Evolutionary conservation across 2,113 vertebrate genomes (phyloP), one percentile per base, ranked within the genome.

Genomic region (Athene noctua): DNA sequence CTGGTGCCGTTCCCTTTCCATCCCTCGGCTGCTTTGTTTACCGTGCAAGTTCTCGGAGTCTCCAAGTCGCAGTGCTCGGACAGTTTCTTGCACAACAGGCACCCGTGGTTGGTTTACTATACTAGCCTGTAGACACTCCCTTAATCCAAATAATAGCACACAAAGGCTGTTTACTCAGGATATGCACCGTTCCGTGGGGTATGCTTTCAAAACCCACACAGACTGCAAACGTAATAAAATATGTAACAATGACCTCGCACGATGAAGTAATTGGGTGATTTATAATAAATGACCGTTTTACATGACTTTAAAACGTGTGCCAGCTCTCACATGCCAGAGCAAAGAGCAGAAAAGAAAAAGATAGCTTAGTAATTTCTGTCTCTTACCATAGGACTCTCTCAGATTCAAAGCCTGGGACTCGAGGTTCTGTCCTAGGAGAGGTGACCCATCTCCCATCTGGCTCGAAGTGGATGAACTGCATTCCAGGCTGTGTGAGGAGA

Each of bases 31-130:
- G 44, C 49, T 13, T 7, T 22, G 32, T 49, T 80, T 23, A 2
- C 82, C 10, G 57, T 1, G 44, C 17, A 9, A 20, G 83, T 18
- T 80, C 92, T 26, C 40, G 0, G 4, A 38, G 82, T 6, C 66
- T 30, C 2, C 40, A 6, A 4, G n/a, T 14, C 6, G 1, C 65
- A 17, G 2, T 11, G 82, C 61, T 57, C 8, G 0, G 25, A 20
- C 22, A 17, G 66, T 15, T 49, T 51, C 77, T 80, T 92, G 94
- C 84, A 40, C 92, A 94, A 78, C 0, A 40, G 61, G 55, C 10
- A 26, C 47, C 23, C 9, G 2, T 7, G 12, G 80, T 2, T 26
- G 66, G 40, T 55, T 3, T 1, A 2, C 86, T 19, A 0, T 19
- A 15, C 65, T 4, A 32, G 73, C 68, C 93, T 3, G 36, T 3